Conservation (phyloP, 2,888 invertebrate species). For the Steinernema scapterisci region DNA sequence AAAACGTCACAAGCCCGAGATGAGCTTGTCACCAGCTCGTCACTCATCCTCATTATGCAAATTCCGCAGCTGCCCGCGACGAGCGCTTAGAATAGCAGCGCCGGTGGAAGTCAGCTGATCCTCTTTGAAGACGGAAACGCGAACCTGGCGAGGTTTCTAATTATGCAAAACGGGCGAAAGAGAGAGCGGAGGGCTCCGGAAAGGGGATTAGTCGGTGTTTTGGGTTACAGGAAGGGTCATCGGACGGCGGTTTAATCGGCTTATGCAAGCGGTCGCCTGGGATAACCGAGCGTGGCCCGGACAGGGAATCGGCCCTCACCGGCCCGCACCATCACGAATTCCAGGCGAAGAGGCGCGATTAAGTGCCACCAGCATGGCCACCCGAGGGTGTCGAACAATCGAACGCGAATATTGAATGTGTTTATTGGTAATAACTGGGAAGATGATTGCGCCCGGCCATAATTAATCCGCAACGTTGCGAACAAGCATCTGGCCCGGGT, state of each 20-base stretch:
- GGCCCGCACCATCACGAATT: neutral
- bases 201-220: slow-evolving; percentile 30
- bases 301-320: neutral
- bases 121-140: slow-evolving; percentile 18
- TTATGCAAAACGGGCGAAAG: slow-evolving; percentile 7
- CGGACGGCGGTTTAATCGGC: slow-evolving; percentile 23
- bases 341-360: slow-evolving; percentile 17
- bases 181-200: neutral
- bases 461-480: slow-evolving; percentile 28
- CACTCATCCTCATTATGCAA: slow-evolving; percentile 29
- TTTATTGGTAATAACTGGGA: slow-evolving; percentile 31
- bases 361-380: neutral
- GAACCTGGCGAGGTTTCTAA: slow-evolving; percentile 23
- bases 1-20: neutral
- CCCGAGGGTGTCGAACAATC: slow-evolving; percentile 31
- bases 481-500: slow-evolving; percentile 26
- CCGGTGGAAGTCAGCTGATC: slow-evolving; percentile 17
- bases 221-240: slow-evolving; percentile 30
- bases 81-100: no score
- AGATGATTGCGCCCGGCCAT: slow-evolving; percentile 25
- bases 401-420: slow-evolving; percentile 28
- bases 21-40: neutral
- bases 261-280: slow-evolving; percentile 24
- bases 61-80: slow-evolving; percentile 23
- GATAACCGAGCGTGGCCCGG: neutral